phyloP scores from a whole-genome alignment of 2,797 vertebrate species.

The Anisognathus igniventris region DNA sequence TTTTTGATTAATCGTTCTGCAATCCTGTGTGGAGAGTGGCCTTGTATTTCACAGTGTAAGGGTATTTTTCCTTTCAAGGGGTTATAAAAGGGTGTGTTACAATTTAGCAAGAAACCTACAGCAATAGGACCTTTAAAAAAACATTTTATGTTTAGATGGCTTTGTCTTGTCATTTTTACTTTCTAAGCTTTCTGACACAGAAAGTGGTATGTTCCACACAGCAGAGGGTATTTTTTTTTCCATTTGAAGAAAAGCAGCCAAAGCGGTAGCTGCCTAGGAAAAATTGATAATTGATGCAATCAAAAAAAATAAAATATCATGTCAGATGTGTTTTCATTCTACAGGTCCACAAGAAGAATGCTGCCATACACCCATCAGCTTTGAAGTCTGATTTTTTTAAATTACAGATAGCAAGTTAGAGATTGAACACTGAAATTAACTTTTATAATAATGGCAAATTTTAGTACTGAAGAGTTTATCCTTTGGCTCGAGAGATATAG shows the following conservation, averaged over 20 bases:
- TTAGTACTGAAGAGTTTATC: neutral
- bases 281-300: constrained; percentile 46
- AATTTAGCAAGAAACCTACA: neutral
- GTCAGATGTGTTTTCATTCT: constrained; percentile 52
- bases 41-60: neutral
- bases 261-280: constrained; percentile 11
- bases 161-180: neutral
- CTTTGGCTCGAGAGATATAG: neutral
- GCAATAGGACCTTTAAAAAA: neutral
- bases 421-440: neutral
- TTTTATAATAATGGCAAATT: neutral
- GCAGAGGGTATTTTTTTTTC: neutral
- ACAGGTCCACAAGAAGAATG: constrained; percentile 29
- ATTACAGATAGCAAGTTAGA: constrained; percentile 34
- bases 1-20: neutral
- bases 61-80: neutral
- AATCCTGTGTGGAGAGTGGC: neutral
- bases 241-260: neutral
- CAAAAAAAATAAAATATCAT: constrained; percentile 34
- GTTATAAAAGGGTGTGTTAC: neutral
- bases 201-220: neutral
- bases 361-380: constrained; percentile 58
- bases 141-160: neutral
- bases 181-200: neutral
- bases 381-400: constrained; percentile 55